These are phyloP conservation scores for Eleginops maclovinus DNA, from an alignment of 2,113 vertebrate species.

Conservation along the genomic window DNA sequence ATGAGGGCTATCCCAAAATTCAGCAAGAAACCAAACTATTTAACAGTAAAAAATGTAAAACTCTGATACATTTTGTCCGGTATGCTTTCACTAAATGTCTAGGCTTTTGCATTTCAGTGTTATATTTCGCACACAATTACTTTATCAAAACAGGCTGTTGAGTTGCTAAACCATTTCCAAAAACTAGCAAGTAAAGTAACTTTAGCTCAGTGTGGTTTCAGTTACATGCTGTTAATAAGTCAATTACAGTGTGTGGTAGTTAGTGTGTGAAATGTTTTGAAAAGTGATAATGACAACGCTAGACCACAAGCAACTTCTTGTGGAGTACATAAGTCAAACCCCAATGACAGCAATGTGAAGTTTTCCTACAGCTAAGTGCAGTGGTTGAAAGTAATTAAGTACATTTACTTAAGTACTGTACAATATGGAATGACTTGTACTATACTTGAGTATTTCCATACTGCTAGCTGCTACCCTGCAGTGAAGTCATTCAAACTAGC, in stretches of 20 bases:
- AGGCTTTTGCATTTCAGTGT: not conserved
- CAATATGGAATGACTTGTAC: too few species aligned
- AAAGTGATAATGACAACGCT: not conserved
- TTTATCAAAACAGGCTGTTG: not conserved
- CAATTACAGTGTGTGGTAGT: conserved; percentile 12
- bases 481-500: too few species aligned
- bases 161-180: not conserved
- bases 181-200: not conserved
- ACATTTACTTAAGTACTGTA: too few species aligned
- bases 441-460: too few species aligned
- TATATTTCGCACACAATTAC: not conserved
- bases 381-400: too few species aligned
- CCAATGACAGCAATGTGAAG: not conserved
- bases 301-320: not conserved
- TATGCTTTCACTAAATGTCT: not conserved
- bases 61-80: not conserved
- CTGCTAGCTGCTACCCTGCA: too few species aligned
- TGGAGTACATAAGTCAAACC: not conserved
- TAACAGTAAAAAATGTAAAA: too few species aligned
- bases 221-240: not conserved
- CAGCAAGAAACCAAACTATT: not conserved
- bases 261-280: not conserved
- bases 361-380: not conserved
- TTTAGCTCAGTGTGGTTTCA: not conserved
- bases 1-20: not conserved